A percentile compares a stretch with the other conserved stretches of the same genome.
These are phyloP conservation scores for Neotoma lepida DNA, from an alignment of 2,113 vertebrate genomes.

Conservation along the genomic window DNA sequence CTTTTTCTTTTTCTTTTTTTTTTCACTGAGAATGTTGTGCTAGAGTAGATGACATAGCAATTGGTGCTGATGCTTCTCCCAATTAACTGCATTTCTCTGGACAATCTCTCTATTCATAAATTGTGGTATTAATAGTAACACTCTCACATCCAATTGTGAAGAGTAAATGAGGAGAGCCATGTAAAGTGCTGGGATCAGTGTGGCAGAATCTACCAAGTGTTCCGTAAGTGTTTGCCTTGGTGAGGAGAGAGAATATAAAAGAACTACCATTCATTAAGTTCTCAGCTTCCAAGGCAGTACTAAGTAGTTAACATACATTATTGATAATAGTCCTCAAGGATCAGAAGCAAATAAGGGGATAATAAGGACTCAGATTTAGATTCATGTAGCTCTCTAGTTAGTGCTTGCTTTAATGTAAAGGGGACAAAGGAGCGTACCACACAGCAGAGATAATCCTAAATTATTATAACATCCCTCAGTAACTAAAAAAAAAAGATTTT, in stretches of 20 bases:
- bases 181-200: neutral
- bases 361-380: conserved; percentile 16
- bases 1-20: neutral
- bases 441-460: neutral
- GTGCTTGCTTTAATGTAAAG: conserved; percentile 13
- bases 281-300: neutral
- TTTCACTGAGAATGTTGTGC: neutral
- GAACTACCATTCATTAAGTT: neutral
- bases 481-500: neutral
- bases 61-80: neutral
- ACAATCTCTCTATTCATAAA: neutral
- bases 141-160: neutral
- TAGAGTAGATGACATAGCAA: neutral
- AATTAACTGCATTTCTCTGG: neutral
- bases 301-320: conserved; percentile 33
- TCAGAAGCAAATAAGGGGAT: conserved; percentile 7
- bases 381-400: neutral
- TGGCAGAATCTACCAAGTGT: neutral
- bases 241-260: conserved; percentile 26
- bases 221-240: neutral
- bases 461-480: neutral
- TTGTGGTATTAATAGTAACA: neutral
- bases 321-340: conserved; percentile 35
- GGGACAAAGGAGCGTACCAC: neutral
- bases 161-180: neutral